A percentile compares a stretch with the other conserved stretches of the same genome.
These are phyloP conservation scores for Pentamera pediparva DNA, from an alignment of 53 echinoderm and acorn worm species.

Conservation along the genomic window DNA sequence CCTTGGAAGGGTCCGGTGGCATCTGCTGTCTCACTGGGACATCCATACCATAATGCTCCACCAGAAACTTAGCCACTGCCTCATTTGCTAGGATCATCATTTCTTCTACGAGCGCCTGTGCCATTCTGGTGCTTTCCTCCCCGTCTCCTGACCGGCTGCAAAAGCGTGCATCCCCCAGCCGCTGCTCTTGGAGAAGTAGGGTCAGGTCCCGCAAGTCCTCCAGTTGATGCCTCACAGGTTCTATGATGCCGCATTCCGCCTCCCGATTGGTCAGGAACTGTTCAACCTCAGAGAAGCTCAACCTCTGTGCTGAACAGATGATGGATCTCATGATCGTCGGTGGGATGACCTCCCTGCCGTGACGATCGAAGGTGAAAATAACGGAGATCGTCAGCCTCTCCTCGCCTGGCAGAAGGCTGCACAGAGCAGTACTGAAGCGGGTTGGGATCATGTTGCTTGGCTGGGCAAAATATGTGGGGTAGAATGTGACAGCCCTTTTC, in stretches of 20 bases:
- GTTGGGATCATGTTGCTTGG: slow-evolving; percentile 74
- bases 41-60: slow-evolving; percentile 30
- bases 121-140: background rate
- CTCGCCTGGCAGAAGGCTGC: slow-evolving; percentile 64
- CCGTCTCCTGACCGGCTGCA: background rate
- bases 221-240: slow-evolving; percentile 18
- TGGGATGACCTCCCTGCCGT: slow-evolving; percentile 31
- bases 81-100: slow-evolving; percentile 76
- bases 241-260: background rate
- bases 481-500: slow-evolving; percentile 65
- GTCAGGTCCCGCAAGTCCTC: slow-evolving; percentile 35
- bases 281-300: slow-evolving; percentile 64
- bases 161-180: slow-evolving; percentile 42
- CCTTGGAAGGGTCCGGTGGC: slow-evolving; percentile 40
- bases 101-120: slow-evolving; percentile 64
- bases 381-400: slow-evolving; percentile 68
- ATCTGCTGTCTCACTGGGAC: slow-evolving; percentile 61
- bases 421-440: slow-evolving; percentile 53
- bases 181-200: background rate
- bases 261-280: slow-evolving; percentile 33
- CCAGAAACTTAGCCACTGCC: slow-evolving; percentile 30
- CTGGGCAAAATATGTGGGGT: slow-evolving; percentile 44
- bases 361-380: slow-evolving; percentile 42
- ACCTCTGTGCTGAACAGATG: slow-evolving; percentile 40
- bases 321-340: slow-evolving; percentile 48